Percentiles rank a stretch among this genome's conserved stretches.
phyloP scores from a whole-genome alignment of 1,140 invertebrate species.

The Panulirus ornatus region DNA sequence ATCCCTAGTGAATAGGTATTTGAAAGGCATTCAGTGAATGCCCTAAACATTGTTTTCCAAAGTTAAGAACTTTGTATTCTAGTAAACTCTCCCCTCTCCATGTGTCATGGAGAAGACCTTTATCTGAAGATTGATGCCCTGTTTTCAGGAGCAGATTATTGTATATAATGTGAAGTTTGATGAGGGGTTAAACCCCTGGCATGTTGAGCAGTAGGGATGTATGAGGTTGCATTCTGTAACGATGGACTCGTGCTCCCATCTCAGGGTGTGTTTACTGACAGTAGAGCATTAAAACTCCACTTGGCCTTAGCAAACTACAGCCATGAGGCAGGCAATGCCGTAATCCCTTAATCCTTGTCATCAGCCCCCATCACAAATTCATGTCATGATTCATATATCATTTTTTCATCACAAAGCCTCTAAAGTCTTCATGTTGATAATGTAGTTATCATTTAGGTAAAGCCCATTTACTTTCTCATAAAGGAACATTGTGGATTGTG shows the following conservation, averaged over 20 bases:
- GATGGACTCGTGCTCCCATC: no score
- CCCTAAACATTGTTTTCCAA: constrained; percentile 63
- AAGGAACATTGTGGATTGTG: constrained; percentile 10
- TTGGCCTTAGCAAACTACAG: constrained; percentile 23
- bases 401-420: constrained; percentile 40
- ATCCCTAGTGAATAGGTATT: constrained; percentile 38
- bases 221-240: no score
- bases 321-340: constrained; percentile 11
- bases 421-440: constrained; percentile 38
- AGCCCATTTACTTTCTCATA: constrained; percentile 47
- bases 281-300: constrained; percentile 12
- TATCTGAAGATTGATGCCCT: constrained; percentile 18
- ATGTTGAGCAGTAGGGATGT: not conserved
- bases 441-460: constrained; percentile 35
- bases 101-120: constrained; percentile 57
- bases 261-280: constrained; percentile 12
- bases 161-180: not conserved
- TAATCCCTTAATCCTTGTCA: constrained; percentile 6
- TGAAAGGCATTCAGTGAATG: constrained; percentile 64
- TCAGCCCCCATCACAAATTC: constrained; percentile 24
- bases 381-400: constrained; percentile 30
- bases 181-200: not conserved
- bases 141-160: constrained; percentile 26
- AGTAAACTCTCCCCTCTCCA: constrained; percentile 45
- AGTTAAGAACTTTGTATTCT: constrained; percentile 55